phyloP scores from a whole-genome alignment of 2,888 invertebrate species.

The Linyphia triangularis region DNA sequence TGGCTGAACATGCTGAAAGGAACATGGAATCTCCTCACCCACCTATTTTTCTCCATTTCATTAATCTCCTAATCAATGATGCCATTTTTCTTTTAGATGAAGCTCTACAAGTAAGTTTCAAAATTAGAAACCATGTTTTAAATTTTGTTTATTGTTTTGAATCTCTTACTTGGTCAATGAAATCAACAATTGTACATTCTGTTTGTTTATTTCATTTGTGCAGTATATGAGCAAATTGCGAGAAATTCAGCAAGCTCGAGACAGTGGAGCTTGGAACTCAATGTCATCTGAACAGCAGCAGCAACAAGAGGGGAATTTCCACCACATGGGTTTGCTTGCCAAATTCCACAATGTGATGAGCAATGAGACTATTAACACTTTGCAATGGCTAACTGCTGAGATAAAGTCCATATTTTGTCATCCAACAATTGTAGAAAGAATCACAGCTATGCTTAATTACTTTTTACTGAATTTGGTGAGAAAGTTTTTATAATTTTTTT shows the following conservation, averaged over 20 bases:
- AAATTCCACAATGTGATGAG: constrained; percentile 94
- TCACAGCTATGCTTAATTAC: constrained; percentile 97
- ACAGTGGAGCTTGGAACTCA: constrained; percentile 87
- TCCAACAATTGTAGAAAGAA: constrained; percentile 92
- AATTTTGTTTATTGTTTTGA: not conserved
- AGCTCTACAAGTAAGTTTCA: constrained; percentile 82
- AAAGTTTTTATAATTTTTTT: not conserved
- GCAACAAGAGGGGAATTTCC: constrained; percentile 86
- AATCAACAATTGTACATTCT: too few species aligned
- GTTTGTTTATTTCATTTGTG: constrained; percentile 2
- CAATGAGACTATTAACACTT: constrained; percentile 90
- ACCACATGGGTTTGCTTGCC: constrained; percentile 85
- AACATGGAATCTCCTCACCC: constrained; percentile 95
- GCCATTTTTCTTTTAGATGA: constrained; percentile 97
- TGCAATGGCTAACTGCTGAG: constrained; percentile 85
- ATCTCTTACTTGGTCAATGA: not conserved
- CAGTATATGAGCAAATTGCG: constrained; percentile 93
- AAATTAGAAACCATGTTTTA: not conserved
- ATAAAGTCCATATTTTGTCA: constrained; percentile 92
- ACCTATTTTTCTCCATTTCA: constrained; percentile 94
- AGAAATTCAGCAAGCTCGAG: constrained; percentile 87
- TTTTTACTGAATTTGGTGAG: constrained; percentile 89
- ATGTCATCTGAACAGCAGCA: constrained; percentile 86
- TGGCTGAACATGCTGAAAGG: constrained; percentile 89
- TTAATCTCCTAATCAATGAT: constrained; percentile 98